These are phyloP conservation scores for Mastigias papua DNA, from an alignment of 30 jellyfish, hydroid and myxozoan genomes.

Conservation along the genomic window DNA sequence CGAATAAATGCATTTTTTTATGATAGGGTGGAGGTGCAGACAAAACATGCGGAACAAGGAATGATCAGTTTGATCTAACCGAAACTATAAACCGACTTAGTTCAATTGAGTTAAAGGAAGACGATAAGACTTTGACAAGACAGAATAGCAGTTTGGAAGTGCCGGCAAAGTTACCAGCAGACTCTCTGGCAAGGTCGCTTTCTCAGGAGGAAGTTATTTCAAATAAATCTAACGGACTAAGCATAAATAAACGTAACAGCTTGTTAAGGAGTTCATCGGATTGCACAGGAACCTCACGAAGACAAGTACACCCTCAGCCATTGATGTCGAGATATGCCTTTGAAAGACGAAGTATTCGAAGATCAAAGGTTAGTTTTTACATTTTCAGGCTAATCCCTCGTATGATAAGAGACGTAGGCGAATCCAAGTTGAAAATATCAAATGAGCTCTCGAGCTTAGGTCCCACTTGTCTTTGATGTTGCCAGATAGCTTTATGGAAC, in stretches of 20 bases:
- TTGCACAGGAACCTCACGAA: constrained; percentile 86
- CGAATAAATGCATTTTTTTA: background rate
- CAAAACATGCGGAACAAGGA: background rate
- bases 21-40: constrained; percentile 46
- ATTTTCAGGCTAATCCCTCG: too few relatives aligned
- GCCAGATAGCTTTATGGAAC: too few relatives aligned
- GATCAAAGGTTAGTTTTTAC: constrained; percentile 55
- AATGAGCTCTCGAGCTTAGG: too few relatives aligned
- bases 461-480: too few relatives aligned
- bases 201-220: constrained; percentile 70
- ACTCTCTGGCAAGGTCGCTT: constrained; percentile 50
- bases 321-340: constrained; percentile 73
- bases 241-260: constrained; percentile 55
- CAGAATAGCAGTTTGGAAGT: background rate
- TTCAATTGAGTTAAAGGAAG: background rate
- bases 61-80: constrained; percentile 26
- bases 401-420: too few relatives aligned
- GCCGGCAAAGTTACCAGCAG: background rate
- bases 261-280: constrained; percentile 91
- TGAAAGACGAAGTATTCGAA: constrained; percentile 79
- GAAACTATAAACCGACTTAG: constrained; percentile 31
- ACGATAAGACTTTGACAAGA: background rate
- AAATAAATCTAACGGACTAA: constrained; percentile 25
- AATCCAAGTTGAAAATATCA: too few relatives aligned
- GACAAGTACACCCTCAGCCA: constrained; percentile 59